Conservation (phyloP, 2,888 invertebrate species). For the Tenthredo livida region DNA sequence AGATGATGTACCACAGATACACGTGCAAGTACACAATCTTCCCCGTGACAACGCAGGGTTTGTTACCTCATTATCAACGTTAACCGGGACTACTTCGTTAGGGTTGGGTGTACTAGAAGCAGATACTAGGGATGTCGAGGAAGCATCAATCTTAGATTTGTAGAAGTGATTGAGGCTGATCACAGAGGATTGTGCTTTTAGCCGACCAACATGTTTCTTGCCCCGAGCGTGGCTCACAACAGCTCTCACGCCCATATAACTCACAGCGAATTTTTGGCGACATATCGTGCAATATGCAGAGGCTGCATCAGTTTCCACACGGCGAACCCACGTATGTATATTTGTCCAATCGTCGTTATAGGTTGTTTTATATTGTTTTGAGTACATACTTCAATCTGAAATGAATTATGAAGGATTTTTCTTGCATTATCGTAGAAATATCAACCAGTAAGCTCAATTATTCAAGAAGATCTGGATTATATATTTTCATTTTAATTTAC, state of each 20-base stretch:
- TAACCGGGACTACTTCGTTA: not conserved
- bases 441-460: not conserved
- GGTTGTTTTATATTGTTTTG: not conserved
- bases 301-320: not conserved
- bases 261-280: conserved; percentile 48
- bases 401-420: not conserved
- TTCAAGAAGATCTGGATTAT: not conserved
- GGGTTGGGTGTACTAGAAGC: not conserved
- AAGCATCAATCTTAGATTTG: not conserved
- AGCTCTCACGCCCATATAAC: conserved; percentile 57
- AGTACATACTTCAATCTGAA: not conserved
- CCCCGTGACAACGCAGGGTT: not conserved
- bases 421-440: not conserved
- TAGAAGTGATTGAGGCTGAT: conserved; percentile 13
- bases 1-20: not conserved
- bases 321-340: conserved; percentile 26
- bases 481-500: not conserved
- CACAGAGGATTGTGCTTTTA: not conserved
- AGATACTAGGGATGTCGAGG: not conserved
- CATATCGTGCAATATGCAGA: conserved; percentile 53
- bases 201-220: conserved; percentile 49
- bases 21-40: not conserved
- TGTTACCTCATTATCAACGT: not conserved
- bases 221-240: conserved; percentile 53
- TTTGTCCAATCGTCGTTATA: not conserved